phyloP scores from a whole-genome alignment of 2,797 vertebrate species.

The Protosalanx chinensis region DNA sequence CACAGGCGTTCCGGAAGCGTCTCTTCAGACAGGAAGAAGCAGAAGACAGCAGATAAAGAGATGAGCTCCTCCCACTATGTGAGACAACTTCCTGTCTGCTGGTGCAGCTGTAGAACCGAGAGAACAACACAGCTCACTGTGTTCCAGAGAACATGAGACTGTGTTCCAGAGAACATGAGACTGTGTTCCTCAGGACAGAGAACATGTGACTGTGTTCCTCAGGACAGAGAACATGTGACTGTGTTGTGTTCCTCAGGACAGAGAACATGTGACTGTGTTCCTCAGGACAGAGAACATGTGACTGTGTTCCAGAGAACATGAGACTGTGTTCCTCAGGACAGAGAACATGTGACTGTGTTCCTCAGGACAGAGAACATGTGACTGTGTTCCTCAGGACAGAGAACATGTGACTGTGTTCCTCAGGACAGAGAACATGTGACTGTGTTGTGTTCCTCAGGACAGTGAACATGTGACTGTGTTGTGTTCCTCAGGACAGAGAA shows the following conservation, averaged over 20 bases:
- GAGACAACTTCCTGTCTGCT: conserved; percentile 22
- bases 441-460: conserved; percentile 72
- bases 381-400: conserved; percentile 78
- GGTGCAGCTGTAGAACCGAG: no score
- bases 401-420: no score
- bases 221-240: neutral
- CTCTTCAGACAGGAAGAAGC: conserved; percentile 90
- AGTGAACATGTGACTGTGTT: no score
- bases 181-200: conserved; percentile 82
- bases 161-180: no score
- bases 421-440: neutral
- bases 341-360: no score
- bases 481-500: no score
- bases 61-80: conserved; percentile 68
- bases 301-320: no score
- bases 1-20: conserved; percentile 89
- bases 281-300: no score
- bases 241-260: conserved; percentile 76
- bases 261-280: no score
- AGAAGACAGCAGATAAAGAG: conserved; percentile 94
- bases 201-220: no score
- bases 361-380: no score
- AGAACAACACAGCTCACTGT: no score
- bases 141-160: neutral
- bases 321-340: conserved; percentile 80